Base-by-base conservation (phyloP, 2,888 invertebrate species). In the Sympetrum striolatum region DNA sequence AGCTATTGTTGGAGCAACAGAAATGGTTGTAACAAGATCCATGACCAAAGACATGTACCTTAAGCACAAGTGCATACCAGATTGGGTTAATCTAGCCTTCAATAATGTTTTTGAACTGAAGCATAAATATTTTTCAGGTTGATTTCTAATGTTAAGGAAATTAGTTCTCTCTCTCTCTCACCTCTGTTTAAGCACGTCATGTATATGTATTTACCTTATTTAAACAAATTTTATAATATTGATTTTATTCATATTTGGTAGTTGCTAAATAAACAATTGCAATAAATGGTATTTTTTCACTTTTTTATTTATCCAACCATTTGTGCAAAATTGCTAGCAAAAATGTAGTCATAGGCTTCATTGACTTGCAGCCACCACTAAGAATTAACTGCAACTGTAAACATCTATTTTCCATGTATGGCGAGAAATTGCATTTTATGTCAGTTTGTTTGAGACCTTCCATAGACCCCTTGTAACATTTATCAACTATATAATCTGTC, bases 1-100 rank as follows among this genome's bases (percentile, higher is more conserved):
- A 90, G 96, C 97, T 14, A 96, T 98, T 92, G 96, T 97, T 93
- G 97, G 97, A 81, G 96, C 96, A 60, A 96, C 97, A 1, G 97
- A 97, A 93, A 95, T 97, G 91, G 94, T 97, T 58, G 95, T 95
- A 60, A 95, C 96, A 90, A 95, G 97, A 81, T 97, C 97, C 18
- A 93, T 98, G 80, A 95, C 96, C 0, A 96, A 97, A 92, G 98
- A 98, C 92, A 94, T 94, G 90, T 98, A 97, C 94, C 94, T 96
- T 91, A 96, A 96, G 92, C 94, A 95, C 91, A 96, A 96, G 81
- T 94, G 96, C 91, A 95, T 98, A 90, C 97, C 97, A 3, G 98
- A 98, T 94, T 98, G 98, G 98, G 95, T 96, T 80, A 96, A 95
- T 92, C 94, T 96, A 92, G 94, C 95, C 90, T 96, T 96, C 93